These are phyloP conservation scores for Drosophila yakuba DNA, from an alignment of 1,140 invertebrate species.

Conservation along the genomic window DNA sequence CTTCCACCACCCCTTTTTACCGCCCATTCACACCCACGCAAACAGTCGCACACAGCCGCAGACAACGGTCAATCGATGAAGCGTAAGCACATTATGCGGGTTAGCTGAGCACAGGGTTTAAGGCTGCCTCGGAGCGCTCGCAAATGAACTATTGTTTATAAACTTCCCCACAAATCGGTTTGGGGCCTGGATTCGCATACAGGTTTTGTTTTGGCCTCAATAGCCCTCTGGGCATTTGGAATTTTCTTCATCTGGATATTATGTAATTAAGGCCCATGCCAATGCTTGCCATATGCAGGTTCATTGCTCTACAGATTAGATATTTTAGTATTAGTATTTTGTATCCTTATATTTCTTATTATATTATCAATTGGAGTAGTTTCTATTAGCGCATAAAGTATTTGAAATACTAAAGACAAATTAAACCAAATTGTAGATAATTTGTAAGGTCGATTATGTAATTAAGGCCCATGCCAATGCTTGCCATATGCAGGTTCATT, in stretches of 20 bases:
- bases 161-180: slow-evolving; percentile 34
- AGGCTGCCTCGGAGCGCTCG: slow-evolving; percentile 24
- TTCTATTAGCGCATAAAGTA: no score
- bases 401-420: no score
- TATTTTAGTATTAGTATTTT: neutral
- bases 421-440: no score
- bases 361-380: no score
- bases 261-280: slow-evolving; percentile 56
- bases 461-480: slow-evolving; percentile 49
- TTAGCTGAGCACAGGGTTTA: slow-evolving; percentile 28
- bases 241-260: slow-evolving; percentile 45
- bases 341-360: no score
- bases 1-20: neutral
- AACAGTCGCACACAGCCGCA: slow-evolving; percentile 18
- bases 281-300: slow-evolving; percentile 10
- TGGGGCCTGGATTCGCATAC: slow-evolving; percentile 9
- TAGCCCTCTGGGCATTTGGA: slow-evolving; percentile 28
- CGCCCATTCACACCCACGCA: slow-evolving; percentile 3
- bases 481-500: neutral
- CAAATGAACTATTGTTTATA: slow-evolving; percentile 81
- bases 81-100: slow-evolving; percentile 70
- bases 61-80: slow-evolving; percentile 70
- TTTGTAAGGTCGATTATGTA: slow-evolving; percentile 32
- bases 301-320: neutral
- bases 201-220: slow-evolving; percentile 30